A percentile compares a stretch with the other conserved stretches of the same genome.
Conservation (phyloP, 2,113 vertebrate genomes). For the Centropristis striata region DNA sequence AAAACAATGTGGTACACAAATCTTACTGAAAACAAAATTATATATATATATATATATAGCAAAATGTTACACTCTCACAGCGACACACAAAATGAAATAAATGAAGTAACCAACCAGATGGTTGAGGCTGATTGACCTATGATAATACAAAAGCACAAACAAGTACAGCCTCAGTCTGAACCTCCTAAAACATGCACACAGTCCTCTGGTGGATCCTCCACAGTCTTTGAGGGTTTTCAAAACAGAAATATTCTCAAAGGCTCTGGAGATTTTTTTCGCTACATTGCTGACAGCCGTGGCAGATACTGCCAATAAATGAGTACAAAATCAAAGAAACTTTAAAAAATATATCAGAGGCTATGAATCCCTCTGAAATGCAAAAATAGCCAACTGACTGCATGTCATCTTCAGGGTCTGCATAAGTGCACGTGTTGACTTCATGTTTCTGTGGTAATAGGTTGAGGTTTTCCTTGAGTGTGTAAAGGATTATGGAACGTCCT, state of each 20-base stretch:
- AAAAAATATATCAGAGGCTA: conserved; percentile 57
- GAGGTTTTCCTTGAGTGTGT: conserved; percentile 55
- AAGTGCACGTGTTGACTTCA: conserved; percentile 75
- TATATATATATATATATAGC: conserved; percentile 15
- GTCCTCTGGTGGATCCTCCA: conserved; percentile 47
- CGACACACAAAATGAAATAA: conserved; percentile 50
- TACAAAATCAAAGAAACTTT: conserved; percentile 57
- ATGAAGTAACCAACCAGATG: conserved; percentile 40
- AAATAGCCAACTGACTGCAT: conserved; percentile 38
- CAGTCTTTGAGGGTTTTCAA: conserved; percentile 28
- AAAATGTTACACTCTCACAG: conserved; percentile 63
- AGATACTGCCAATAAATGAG: conserved; percentile 87
- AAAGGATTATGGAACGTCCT: conserved; percentile 51
- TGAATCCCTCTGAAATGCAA: conserved; percentile 46
- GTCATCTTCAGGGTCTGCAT: conserved; percentile 50
- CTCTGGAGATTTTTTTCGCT: conserved; percentile 51
- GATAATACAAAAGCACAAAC: conserved; percentile 53
- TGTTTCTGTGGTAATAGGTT: conserved; percentile 45
- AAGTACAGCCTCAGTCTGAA: conserved; percentile 49
- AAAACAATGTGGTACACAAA: conserved; percentile 72
- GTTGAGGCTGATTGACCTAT: conserved; percentile 61
- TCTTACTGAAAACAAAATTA: conserved; percentile 42
- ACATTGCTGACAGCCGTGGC: conserved; percentile 75
- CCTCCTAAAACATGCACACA: conserved; percentile 52
- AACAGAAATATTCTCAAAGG: conserved; percentile 30